Evolutionary conservation across 1,140 invertebrate genomes (phyloP), one percentile per base, ranked within the genome.

Genomic region (Drosophila pallidifrons): DNA sequence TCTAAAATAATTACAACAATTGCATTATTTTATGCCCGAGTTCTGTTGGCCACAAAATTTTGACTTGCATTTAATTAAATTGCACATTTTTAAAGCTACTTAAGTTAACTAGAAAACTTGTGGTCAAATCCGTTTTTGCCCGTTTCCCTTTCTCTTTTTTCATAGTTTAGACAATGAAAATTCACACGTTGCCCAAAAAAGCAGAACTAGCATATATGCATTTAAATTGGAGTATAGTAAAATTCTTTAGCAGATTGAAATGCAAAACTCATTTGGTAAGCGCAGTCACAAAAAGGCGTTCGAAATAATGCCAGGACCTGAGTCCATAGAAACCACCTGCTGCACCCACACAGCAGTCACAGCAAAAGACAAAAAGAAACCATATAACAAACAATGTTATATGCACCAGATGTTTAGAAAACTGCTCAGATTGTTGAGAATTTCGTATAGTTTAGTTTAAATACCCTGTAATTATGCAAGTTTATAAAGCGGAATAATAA

Each of bases 51-150:
- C 59, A 57, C 51, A 47, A 6, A 66, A 61, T 58, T 88, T 71
- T 68, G 74, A 75, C 73, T 77, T 88, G 69, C 52, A 78, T 80
- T 88, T 88, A 88, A 88, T 88, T 88, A 88, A 88, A 88, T 80
- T 83, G 45, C 57, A 41, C 16, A 43, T 64, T 64, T 87, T 88
- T 75, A 80, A 83, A 69, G 77, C 80, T 88, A 77, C 83, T 88
- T 88, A 82, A 68, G 51, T 80, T 87, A 88, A 88, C 73, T 80
- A 55, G 73, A 88, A 80, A 87, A 88, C 83, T 87, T 87, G 59
- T 64, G 77, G 41, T 16, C 6, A 20, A 35, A 58, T 41, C 52
- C 59, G 2, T 70, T 54, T 75, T 68, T 68, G 43, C 30, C 7
- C 46, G 10, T 68, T 60, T 45, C 11, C 6, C 54, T 49, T 5